A percentile compares a stretch with the other conserved stretches of the same genome.
These are phyloP conservation scores for Iphiclides podalirius DNA, from an alignment of 2,888 invertebrate species.

Conservation along the genomic window DNA sequence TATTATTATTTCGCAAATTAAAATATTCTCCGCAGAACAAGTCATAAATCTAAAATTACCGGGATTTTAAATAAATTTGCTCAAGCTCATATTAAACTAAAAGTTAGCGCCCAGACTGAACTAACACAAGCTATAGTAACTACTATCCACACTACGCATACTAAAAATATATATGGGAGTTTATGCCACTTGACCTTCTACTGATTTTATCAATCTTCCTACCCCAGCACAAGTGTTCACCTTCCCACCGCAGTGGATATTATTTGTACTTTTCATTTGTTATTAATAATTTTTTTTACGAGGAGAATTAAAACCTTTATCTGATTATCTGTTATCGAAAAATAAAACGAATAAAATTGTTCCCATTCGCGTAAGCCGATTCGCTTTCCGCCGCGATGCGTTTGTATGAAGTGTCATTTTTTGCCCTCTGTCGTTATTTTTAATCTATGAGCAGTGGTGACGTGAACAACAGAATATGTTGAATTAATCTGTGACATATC, in stretches of 20 bases:
- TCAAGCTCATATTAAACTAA: no score
- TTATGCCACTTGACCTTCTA: conserved; percentile 27
- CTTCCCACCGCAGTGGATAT: conserved; percentile 47
- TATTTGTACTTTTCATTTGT: conserved; percentile 28
- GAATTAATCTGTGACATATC: no score
- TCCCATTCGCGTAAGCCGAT: conserved; percentile 64
- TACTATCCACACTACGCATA: no score
- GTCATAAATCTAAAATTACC: no score
- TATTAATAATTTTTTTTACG: conserved; percentile 48
- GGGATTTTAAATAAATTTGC: no score
- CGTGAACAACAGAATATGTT: not conserved
- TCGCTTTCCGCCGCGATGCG: conserved; percentile 55
- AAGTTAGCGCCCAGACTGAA: no score
- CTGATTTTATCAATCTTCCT: conserved; percentile 27
- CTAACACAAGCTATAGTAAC: no score
- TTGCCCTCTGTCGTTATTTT: conserved; percentile 17
- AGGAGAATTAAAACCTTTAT: conserved; percentile 69
- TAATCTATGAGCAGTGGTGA: conserved; percentile 4
- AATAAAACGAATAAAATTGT: conserved; percentile 49
- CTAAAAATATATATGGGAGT: not conserved
- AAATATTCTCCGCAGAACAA: no score
- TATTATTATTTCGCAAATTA: no score
- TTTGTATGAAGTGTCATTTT: conserved; percentile 44
- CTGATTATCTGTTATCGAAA: conserved; percentile 71
- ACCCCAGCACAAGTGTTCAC: conserved; percentile 51